Evolutionary conservation across 2,888 invertebrate genomes (phyloP).

Genomic region (Cerceris rybyensis): DNA sequence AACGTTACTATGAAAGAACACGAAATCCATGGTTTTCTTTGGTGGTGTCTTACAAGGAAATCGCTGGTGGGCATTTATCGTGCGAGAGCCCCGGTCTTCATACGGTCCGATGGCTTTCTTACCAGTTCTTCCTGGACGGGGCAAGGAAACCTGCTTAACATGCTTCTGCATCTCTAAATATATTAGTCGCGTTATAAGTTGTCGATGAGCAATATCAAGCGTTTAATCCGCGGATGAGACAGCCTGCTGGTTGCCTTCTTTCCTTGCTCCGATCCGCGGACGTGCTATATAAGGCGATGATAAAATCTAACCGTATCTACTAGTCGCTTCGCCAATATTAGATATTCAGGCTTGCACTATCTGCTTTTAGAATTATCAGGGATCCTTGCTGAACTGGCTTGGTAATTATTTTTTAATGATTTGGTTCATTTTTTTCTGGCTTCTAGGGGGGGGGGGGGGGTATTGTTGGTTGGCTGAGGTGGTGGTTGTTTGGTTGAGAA

Average conservation of each 20-base stretch:
- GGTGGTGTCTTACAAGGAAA: constrained; percentile 32
- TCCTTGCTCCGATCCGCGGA: background rate
- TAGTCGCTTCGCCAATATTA: constrained; percentile 28
- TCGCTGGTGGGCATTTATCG: constrained; percentile 55
- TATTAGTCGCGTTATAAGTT: constrained; percentile 50
- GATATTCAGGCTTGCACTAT: constrained; percentile 8
- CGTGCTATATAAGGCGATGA: constrained; percentile 12
- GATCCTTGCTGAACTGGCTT: no score
- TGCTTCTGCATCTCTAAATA: constrained; percentile 55
- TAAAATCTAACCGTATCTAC: constrained; percentile 32
- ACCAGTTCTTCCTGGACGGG: constrained; percentile 26
- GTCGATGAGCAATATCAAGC: constrained; percentile 51
- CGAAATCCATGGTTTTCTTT: constrained; percentile 7
- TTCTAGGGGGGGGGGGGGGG: no score
- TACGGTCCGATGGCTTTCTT: constrained; percentile 46
- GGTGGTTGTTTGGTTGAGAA: no score
- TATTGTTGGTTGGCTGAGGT: no score
- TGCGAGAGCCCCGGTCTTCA: constrained; percentile 28
- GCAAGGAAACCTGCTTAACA: constrained; percentile 60
- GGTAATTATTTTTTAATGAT: no score
- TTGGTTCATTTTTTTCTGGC: no score
- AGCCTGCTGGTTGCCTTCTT: constrained; percentile 1
- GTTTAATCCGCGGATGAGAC: constrained; percentile 49
- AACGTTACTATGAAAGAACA: constrained; percentile 3
- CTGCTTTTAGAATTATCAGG: constrained; percentile 20